Conservation (phyloP, 2,888 invertebrate genomes). For the Nephrotoma flavescens region DNA sequence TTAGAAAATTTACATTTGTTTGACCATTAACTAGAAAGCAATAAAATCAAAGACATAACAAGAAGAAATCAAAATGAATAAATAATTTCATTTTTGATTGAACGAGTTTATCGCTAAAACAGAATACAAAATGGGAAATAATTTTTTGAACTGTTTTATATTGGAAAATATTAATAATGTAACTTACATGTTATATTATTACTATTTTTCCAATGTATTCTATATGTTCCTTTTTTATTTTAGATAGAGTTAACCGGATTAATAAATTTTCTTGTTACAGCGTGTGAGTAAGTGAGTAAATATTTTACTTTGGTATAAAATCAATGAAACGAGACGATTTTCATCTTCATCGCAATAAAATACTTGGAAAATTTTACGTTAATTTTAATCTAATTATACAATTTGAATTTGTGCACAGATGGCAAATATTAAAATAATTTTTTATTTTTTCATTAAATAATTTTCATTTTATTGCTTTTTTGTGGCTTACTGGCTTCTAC, state of each 20-base stretch:
- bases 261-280: background rate
- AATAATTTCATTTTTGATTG: background rate
- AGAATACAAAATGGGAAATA: background rate
- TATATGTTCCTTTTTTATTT: background rate
- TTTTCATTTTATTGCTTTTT: too few relatives aligned
- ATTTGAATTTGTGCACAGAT: background rate
- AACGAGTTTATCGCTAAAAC: too few relatives aligned
- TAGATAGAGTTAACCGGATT: background rate
- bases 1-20: background rate
- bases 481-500: background rate
- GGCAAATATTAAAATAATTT: background rate
- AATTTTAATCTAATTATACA: background rate
- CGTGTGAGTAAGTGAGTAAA: background rate
- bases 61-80: background rate
- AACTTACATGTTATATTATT: too few relatives aligned
- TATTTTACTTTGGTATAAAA: too few relatives aligned
- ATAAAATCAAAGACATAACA: background rate
- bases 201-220: too few relatives aligned
- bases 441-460: too few relatives aligned
- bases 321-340: too few relatives aligned
- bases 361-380: background rate
- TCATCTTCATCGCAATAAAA: too few relatives aligned
- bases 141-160: background rate
- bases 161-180: background rate
- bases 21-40: background rate